phyloP scores from a whole-genome alignment of 2,888 invertebrate genomes.

The Orchesellides sinensis region DNA sequence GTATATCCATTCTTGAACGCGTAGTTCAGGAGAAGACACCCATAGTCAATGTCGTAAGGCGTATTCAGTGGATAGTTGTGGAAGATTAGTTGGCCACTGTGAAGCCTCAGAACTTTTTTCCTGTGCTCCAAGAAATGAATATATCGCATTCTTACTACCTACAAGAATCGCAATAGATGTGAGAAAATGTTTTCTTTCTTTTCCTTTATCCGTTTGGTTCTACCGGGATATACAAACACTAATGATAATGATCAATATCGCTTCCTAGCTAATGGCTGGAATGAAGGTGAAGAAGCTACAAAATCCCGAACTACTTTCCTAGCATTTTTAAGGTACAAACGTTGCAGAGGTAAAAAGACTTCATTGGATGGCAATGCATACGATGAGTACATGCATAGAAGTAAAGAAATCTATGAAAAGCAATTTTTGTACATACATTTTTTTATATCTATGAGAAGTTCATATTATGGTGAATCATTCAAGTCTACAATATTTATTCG shows the following conservation, averaged over 20 bases:
- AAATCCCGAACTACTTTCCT: neutral
- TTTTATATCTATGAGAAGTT: no score
- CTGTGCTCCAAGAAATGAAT: neutral
- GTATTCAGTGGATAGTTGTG: slow-evolving; percentile 57
- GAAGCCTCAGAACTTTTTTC: slow-evolving; percentile 56
- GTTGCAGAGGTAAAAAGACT: no score
- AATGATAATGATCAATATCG: slow-evolving; percentile 56
- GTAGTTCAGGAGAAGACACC: slow-evolving; percentile 22
- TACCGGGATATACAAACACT: no score
- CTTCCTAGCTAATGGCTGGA: slow-evolving; percentile 53
- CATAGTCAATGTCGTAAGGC: slow-evolving; percentile 54
- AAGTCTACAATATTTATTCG: no score
- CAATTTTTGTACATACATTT: no score
- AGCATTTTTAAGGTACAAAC: no score
- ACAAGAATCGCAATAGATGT: slow-evolving; percentile 6
- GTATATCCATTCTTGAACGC: no score
- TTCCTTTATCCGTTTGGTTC: no score
- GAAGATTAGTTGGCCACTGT: slow-evolving; percentile 59
- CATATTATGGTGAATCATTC: no score
- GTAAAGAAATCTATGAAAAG: no score
- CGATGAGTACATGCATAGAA: no score
- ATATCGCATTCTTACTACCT: slow-evolving; percentile 19
- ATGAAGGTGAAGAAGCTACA: neutral
- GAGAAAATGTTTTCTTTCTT: slow-evolving; percentile 2
- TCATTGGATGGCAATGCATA: no score